Conservation (phyloP, 2,888 invertebrate genomes). For the Micropterix aruncella region DNA sequence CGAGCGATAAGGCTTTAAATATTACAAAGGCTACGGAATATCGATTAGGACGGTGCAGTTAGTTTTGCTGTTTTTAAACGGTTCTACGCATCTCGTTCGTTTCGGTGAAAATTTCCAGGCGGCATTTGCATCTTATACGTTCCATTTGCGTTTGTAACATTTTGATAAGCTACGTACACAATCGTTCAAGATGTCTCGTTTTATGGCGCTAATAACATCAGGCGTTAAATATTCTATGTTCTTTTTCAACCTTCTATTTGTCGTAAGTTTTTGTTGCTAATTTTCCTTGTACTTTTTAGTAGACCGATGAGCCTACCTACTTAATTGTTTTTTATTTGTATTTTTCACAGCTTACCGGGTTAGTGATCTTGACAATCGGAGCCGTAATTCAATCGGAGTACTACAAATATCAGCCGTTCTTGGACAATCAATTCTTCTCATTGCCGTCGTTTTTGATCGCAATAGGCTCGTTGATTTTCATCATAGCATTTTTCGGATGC, state of each 20-base stretch:
- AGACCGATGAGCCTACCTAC: no score
- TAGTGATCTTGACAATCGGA: conserved; percentile 62
- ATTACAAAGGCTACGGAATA: no score
- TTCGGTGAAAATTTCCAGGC: no score
- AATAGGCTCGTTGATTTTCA: conserved; percentile 55
- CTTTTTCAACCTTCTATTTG: neutral
- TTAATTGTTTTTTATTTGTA: no score
- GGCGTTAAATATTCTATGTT: neutral
- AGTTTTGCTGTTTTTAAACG: no score
- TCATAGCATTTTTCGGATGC: conserved; percentile 77
- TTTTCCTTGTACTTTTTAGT: no score
- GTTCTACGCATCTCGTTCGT: no score
- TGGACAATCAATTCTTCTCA: conserved; percentile 49
- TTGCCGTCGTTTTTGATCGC: conserved; percentile 59
- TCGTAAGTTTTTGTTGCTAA: neutral
- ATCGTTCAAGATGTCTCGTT: neutral
- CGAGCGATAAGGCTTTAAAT: no score
- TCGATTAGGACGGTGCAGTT: no score
- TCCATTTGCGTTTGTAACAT: no score
- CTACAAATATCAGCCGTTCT: conserved; percentile 48
- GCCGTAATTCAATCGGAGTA: conserved; percentile 52
- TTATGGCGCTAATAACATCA: neutral
- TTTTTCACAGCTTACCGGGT: conserved; percentile 59
- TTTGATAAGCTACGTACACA: no score
- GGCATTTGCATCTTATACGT: no score